Evolutionary conservation across 2,888 invertebrate genomes (phyloP), one percentile per base, ranked within the genome.

Genomic region (Bembecia ichneumoniformis): DNA sequence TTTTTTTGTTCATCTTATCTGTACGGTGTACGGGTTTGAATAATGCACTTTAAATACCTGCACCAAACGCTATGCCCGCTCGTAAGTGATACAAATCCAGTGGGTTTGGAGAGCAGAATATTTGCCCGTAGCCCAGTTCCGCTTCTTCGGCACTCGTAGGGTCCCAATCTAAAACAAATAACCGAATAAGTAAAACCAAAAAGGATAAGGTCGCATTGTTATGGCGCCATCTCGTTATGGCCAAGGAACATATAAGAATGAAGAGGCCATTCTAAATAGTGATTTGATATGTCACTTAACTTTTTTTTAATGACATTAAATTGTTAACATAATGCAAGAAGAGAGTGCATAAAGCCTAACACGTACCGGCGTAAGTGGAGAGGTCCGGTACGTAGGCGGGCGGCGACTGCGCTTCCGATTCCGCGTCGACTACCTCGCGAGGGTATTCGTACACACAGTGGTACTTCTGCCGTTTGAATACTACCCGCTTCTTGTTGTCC

Each of bases 361-460:
- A 17, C 4, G 1, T 66, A 90, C 90, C 90, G 53, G 88, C 72
- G 68, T 90, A 90, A 0, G 88, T 87, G 55, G 89, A 88, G 59
- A 87, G 75, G 70, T 89, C 89, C 0, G 86, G 86, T 60, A 78
- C 64, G 62, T 77, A 80, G 46, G 76, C 68, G 56, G 74, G 63
- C 55, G 78, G 75, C 64, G 78, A 76, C 66, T 64, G 68, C 47
- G 64, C 57, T 58, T 77, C 82, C 47, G 64, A 57, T 58, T 77
- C 82, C 13, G 60, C 58, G 55, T 77, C 90, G 57, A 80, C 65
- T 40, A 88, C 89, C 77, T 94, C 94, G 61, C 92, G 91, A 47
- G 94, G 94, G 80, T 95, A 94, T 77, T 94, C 94, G 76, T 94
- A 95, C 53, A 94, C 93, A 68, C 93, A 93, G 77, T 94, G 94